Conservation (phyloP, 2,888 invertebrate species). For the Habroteleia sp. region DNA sequence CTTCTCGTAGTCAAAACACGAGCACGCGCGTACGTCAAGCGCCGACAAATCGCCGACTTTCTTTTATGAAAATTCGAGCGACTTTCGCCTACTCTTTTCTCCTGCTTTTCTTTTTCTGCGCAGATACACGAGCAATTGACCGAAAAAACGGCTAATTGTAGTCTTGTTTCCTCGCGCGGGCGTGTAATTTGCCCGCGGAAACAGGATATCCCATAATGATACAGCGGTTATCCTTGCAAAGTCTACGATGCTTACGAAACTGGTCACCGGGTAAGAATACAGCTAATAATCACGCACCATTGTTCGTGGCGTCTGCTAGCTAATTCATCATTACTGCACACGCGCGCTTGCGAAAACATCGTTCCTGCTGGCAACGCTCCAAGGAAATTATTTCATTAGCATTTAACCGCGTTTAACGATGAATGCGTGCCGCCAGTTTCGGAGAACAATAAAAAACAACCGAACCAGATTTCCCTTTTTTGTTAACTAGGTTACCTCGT, state of each 20-base stretch:
- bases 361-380: conserved; percentile 17
- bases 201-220: conserved; percentile 55
- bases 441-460: conserved; percentile 18
- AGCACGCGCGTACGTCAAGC: conserved; percentile 17
- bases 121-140: conserved; percentile 15
- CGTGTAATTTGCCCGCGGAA: conserved; percentile 29
- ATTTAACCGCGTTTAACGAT: conserved; percentile 46
- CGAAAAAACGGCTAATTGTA: conserved; percentile 18
- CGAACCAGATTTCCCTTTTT: conserved; percentile 32
- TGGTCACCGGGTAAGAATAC: conserved; percentile 54
- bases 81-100: conserved; percentile 7
- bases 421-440: conserved; percentile 29
- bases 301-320: conserved; percentile 48
- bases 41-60: conserved; percentile 12
- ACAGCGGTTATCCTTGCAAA: conserved; percentile 51
- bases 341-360: not conserved
- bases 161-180: conserved; percentile 11
- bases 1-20: conserved; percentile 33
- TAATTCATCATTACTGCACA: conserved; percentile 44
- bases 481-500: conserved; percentile 33
- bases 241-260: conserved; percentile 45
- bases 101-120: not conserved
- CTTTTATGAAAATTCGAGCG: conserved; percentile 17
- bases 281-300: conserved; percentile 47
- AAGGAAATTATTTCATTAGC: conserved; percentile 50